phyloP scores from a whole-genome alignment of 2,113 vertebrate genomes.

The Melierax canorus region DNA sequence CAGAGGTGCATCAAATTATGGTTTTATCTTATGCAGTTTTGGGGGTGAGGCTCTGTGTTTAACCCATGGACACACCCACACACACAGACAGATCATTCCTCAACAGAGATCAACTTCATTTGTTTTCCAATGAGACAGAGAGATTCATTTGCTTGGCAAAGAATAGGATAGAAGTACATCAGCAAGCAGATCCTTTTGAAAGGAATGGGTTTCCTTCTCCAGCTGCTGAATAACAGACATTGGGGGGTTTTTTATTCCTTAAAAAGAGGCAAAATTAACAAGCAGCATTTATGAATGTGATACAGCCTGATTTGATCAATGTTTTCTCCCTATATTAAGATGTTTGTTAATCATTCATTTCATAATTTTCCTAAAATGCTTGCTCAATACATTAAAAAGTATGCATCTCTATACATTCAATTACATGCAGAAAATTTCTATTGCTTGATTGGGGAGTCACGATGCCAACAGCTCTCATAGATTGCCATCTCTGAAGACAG shows the following conservation, averaged over 20 bases:
- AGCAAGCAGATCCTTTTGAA: neutral
- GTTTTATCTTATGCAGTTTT: neutral
- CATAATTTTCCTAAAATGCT: constrained; percentile 5
- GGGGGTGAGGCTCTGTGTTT: neutral
- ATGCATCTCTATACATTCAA: constrained; percentile 8
- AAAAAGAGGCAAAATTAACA: neutral
- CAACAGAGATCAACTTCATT: neutral
- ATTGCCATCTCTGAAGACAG: constrained; percentile 38
- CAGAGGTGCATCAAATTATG: neutral
- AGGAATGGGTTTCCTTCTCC: neutral
- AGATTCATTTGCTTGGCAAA: neutral
- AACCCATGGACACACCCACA: rapidly evolving
- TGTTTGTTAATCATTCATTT: neutral
- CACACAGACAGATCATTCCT: neutral
- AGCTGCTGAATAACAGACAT: neutral
- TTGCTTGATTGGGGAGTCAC: constrained; percentile 31
- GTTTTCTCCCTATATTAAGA: constrained; percentile 52
- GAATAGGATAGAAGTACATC: neutral
- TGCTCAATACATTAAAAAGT: constrained; percentile 2
- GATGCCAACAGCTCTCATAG: constrained; percentile 18
- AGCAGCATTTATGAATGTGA: neutral
- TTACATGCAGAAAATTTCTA: constrained; percentile 14
- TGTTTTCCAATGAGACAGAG: neutral
- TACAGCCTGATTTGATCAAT: constrained; percentile 4
- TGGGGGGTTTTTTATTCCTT: neutral